Evolutionary conservation across 2,797 vertebrate genomes (phyloP), one percentile per base, ranked within the genome.

Genomic region (Hypotaenidia philippensis): DNA sequence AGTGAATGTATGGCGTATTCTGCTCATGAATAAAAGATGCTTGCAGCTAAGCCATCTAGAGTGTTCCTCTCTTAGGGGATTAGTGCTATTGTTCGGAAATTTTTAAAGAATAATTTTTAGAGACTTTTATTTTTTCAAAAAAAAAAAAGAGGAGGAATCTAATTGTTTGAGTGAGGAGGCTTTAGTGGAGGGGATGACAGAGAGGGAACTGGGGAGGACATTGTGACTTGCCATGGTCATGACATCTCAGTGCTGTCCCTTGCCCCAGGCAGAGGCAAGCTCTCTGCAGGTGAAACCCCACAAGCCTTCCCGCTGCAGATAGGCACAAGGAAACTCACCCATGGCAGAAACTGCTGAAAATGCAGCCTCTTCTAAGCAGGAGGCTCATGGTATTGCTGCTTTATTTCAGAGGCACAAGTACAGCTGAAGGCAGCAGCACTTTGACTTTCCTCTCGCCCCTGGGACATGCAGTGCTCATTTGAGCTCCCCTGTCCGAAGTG

Each of bases 21-120:
- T 77, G 87, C 92, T 97, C 96, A 97, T 97, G 97, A 97, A 97
- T 97, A 97, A 98, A 97, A 97, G 89, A 98, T 97, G 87, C 44
- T 56, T 60, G 71, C 70, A 88, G 69, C 80, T 90, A 94, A 97
- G 96, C 91, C 97, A 97, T 96, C 87, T 68, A 79, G 93, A 96
- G 47, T 72, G 70, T 72, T 96, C 93, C 83, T 95, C 89, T 95
- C 85, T 87, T 83, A 83, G 79, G 92, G 91, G 89, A 96, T 97
- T 78, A 92, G 94, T 85, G 79, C 40, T 96, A 82, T 97, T 97
- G 94, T 97, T 97, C 93, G 98, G 92, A 92, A 95, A 93, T 90
- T 31, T 31, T 45, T 49, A 38, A 94, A 97, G 40, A 87, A 68
- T 59, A 27, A 81, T 95, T 97, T 96, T 86, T 38, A 81, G 89